These are phyloP conservation scores for Gallinago jamesoni DNA, from an alignment of 2,113 vertebrate genomes.

Conservation along the genomic window DNA sequence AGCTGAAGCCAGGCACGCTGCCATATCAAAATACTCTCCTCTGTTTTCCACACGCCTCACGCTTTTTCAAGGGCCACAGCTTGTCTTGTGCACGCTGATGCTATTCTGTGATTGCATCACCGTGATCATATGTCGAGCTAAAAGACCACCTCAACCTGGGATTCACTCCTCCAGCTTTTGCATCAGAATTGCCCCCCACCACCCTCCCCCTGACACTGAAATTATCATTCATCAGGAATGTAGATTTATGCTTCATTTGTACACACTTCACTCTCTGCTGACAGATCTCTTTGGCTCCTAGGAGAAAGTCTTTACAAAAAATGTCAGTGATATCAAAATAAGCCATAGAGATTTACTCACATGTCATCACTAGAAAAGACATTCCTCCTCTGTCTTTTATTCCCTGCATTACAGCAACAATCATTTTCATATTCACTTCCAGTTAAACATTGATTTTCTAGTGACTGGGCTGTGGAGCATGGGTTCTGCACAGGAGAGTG, in stretches of 20 bases:
- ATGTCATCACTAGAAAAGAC: background rate
- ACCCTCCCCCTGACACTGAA: background rate
- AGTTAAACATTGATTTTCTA: background rate
- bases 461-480: background rate
- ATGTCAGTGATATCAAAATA: constrained; percentile 61
- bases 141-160: background rate
- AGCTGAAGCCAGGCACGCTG: background rate
- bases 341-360: constrained; percentile 30
- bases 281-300: constrained; percentile 22
- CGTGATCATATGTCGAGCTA: background rate
- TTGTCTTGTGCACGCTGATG: background rate
- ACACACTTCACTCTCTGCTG: constrained; percentile 21
- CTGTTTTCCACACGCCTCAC: background rate
- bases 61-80: background rate
- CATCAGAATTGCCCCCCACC: background rate
- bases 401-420: background rate
- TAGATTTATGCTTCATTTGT: constrained; percentile 9
- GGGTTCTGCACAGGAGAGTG: background rate
- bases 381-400: constrained; percentile 38
- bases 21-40: background rate
- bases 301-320: constrained; percentile 33
- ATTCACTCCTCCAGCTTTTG: constrained; percentile 9
- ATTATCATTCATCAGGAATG: background rate
- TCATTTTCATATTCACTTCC: background rate
- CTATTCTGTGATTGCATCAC: background rate